phyloP scores from a whole-genome alignment of 2,888 invertebrate genomes.

The Machimus rusticus region DNA sequence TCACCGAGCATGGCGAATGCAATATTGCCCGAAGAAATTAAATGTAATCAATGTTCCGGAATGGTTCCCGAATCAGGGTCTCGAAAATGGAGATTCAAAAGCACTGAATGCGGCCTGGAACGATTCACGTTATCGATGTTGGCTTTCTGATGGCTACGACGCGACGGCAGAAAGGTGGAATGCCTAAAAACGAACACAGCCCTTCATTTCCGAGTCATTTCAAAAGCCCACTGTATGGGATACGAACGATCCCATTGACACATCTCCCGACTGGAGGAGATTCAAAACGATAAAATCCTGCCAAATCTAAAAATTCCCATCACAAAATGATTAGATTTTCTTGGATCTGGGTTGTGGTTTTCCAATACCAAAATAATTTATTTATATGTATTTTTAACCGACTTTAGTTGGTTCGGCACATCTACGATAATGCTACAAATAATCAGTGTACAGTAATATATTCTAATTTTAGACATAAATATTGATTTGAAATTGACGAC shows the following conservation, averaged over 20 bases:
- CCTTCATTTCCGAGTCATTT: slow-evolving; percentile 33
- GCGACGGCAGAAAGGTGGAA: neutral
- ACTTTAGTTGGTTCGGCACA: no score
- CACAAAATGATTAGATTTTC: neutral
- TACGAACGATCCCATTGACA: neutral
- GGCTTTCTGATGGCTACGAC: neutral
- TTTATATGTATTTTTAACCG: neutral
- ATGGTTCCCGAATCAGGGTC: slow-evolving; percentile 10
- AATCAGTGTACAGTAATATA: no score
- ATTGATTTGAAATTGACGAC: no score
- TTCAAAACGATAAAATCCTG: neutral
- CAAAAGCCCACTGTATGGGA: neutral
- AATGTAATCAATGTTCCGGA: slow-evolving; percentile 41
- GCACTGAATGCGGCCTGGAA: neutral
- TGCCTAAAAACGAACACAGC: neutral
- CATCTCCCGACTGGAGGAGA: neutral
- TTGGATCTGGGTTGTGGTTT: neutral
- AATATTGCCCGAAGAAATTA: slow-evolving; percentile 40
- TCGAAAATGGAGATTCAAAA: slow-evolving; percentile 15
- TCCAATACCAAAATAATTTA: neutral
- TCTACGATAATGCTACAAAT: no score
- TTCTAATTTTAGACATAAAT: no score
- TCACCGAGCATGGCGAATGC: slow-evolving; percentile 24
- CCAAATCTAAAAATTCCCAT: neutral
- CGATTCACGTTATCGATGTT: neutral